Conservation (phyloP, 2,113 vertebrate species). For the Muntiacus muntjak region DNA sequence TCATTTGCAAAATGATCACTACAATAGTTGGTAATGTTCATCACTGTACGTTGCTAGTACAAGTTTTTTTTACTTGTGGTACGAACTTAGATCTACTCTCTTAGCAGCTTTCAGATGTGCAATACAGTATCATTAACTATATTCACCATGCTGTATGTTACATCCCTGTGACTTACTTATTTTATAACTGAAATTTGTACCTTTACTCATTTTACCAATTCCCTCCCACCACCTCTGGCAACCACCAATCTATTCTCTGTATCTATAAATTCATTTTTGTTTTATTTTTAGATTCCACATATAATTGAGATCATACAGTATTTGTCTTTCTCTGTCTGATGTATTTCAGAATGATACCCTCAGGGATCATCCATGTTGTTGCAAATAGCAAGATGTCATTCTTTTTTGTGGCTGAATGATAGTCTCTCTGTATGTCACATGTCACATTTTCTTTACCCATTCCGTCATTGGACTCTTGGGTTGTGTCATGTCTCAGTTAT, state of each 20-base stretch:
- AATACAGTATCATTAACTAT: not conserved
- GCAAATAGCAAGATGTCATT: not conserved
- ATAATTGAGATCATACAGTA: not conserved
- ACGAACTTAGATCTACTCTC: not conserved
- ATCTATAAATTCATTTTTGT: not conserved
- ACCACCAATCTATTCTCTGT: not conserved
- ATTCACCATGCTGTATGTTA: not conserved
- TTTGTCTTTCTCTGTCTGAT: not conserved
- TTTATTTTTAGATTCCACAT: not conserved
- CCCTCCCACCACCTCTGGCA: not conserved
- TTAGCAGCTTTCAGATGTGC: not conserved
- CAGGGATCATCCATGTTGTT: not conserved
- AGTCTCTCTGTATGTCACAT: not conserved
- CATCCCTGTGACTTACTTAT: not conserved
- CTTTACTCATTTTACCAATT: not conserved
- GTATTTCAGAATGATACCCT: not conserved
- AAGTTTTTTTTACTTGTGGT: not conserved
- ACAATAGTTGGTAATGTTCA: not conserved
- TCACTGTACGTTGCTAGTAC: not conserved
- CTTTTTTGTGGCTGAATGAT: not conserved
- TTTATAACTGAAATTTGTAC: not conserved
- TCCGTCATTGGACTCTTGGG: not conserved
- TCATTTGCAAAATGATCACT: not conserved
- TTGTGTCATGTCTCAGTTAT: not conserved
- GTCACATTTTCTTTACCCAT: not conserved